Evolutionary conservation across 2,113 vertebrate genomes (phyloP).

Genomic region (Pachyramphus minor): DNA sequence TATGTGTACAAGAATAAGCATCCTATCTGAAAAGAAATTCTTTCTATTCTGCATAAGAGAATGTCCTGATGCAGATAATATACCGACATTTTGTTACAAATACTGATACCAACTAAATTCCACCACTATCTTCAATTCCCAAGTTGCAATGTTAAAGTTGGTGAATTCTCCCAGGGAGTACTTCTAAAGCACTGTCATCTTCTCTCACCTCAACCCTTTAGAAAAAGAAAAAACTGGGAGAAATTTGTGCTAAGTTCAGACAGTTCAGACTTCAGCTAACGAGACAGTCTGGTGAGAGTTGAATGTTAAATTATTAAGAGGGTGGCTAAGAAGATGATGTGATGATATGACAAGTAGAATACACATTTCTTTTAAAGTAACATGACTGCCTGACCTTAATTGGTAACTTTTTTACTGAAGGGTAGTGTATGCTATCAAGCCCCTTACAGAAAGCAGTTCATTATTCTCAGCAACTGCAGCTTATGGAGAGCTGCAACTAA

Average conservation of each 20-base stretch:
- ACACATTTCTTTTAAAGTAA: neutral
- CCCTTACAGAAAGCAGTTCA: neutral
- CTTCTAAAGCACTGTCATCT: neutral
- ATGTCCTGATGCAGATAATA: neutral
- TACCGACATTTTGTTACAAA: neutral
- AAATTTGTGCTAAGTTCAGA: neutral
- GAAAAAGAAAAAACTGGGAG: neutral
- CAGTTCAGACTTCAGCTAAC: too few species aligned
- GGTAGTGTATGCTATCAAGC: neutral
- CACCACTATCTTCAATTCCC: neutral
- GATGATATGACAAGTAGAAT: neutral
- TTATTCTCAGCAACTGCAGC: neutral
- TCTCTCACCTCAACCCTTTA: neutral
- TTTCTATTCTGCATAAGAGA: neutral
- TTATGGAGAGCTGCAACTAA: neutral
- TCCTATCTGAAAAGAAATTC: neutral
- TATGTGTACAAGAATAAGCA: neutral
- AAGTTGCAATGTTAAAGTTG: neutral
- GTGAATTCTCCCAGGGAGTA: neutral
- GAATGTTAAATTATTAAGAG: neutral
- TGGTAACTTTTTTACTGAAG: neutral
- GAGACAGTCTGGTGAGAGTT: neutral
- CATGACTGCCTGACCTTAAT: neutral
- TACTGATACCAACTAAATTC: neutral
- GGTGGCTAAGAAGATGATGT: neutral